Percentiles rank a stretch among this genome's conserved stretches.
Evolutionary conservation across 2,797 vertebrate genomes (phyloP).

Genomic region (Enoplosus armatus): DNA sequence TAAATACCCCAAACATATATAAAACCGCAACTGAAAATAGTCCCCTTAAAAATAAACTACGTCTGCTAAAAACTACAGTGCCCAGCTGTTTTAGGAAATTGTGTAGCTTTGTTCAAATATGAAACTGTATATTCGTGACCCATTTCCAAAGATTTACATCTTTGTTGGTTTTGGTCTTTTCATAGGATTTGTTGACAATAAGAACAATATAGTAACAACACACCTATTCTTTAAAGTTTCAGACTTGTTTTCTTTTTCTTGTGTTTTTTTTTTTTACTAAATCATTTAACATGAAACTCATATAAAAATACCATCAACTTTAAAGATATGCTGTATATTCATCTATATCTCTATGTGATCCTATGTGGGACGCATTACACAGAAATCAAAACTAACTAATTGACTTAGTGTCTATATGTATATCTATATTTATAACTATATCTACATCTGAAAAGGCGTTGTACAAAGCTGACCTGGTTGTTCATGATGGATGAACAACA

Average conservation of each 20-base stretch:
- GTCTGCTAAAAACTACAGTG: neutral
- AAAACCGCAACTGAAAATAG: neutral
- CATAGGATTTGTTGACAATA: neutral
- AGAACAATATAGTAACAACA: neutral
- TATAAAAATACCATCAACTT: conserved; percentile 25
- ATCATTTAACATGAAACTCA: conserved; percentile 6
- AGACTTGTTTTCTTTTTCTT: neutral
- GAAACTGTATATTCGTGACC: neutral
- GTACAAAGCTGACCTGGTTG: neutral
- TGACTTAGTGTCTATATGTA: neutral
- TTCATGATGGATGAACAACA: neutral
- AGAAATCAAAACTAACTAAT: neutral
- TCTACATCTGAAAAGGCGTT: neutral
- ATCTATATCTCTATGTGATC: no score
- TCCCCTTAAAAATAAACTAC: neutral
- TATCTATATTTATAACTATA: neutral
- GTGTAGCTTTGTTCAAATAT: neutral
- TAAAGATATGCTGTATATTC: conserved; percentile 10
- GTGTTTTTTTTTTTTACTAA: conserved; percentile 10
- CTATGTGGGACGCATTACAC: neutral
- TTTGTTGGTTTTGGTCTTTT: conserved; percentile 1
- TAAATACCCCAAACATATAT: neutral
- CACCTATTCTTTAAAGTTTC: neutral
- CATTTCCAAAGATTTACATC: neutral
- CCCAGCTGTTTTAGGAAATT: neutral